Evolutionary conservation across 2,797 vertebrate species (phyloP), one percentile per base, ranked within the genome.

Genomic region (Gambelia wislizenii): DNA sequence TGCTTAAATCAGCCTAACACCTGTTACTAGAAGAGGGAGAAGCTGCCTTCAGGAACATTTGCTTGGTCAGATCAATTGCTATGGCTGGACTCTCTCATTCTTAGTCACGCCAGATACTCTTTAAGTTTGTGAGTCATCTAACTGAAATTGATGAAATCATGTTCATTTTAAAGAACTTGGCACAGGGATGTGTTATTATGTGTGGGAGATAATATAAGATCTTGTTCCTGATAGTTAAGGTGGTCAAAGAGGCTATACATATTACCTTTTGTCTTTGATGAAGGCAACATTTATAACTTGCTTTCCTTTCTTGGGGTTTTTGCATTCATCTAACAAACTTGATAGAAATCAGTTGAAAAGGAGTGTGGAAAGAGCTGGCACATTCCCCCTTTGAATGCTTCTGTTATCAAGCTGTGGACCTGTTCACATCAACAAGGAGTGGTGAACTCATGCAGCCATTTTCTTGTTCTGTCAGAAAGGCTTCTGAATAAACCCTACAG

Each of bases 1-100:
- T 94, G 84, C 87, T 89, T 54, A 92, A 94, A 90, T 74, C 88
- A 91, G 89, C 91, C 84, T 33, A 85, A 89, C 6, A 10, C n/a
- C 78, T 59, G 30, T 56, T 44, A 59, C 4, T 89, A 80, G 52
- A 84, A 67, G 3, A 88, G 39, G 76, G 64, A 89, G 85, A 93
- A 77, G 77, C 6, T 1, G 0, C 74, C 87, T 90, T 89, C 42
- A 76, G 9, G 83, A 82, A 86, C 1, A 86, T 39, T 72, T 94
- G 61, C 59, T 88, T 13, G 10, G 27, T 87, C 1, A 0, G 85
- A 61, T 25, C 56, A 0, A 0, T 6, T 89, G 70, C 72, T 81
- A 42, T 39, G 64, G 42, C 76, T 59, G 78, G 22, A 27, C 22
- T 83, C 44, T 0, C 0, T 91, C 89, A 92, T 56, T 90, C 10